Conservation (phyloP, 2,888 invertebrate species). For the Stenoptilia bipunctidactyla region DNA sequence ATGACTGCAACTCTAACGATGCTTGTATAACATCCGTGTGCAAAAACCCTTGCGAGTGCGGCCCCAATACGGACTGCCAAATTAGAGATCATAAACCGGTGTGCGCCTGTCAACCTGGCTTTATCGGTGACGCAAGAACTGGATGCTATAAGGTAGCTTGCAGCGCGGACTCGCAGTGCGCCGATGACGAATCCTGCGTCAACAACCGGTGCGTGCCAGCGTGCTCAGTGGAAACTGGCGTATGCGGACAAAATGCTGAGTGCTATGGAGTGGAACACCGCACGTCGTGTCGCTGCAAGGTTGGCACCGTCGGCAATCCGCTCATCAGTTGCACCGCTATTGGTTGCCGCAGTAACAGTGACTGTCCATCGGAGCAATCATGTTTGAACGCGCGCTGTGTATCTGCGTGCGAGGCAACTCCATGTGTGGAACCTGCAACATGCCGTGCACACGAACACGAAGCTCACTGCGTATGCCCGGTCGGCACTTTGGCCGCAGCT, state of each 20-base stretch:
- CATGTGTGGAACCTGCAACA: constrained; percentile 79
- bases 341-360: constrained; percentile 83
- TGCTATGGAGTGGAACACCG: constrained; percentile 86
- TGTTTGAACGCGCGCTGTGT: constrained; percentile 87
- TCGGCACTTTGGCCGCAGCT: constrained; percentile 77
- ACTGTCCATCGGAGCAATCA: constrained; percentile 84
- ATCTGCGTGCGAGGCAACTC: constrained; percentile 79
- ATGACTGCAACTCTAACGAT: constrained; percentile 82
- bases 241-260: constrained; percentile 83
- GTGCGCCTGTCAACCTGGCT: constrained; percentile 87
- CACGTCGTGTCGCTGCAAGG: constrained; percentile 86
- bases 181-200: constrained; percentile 85
- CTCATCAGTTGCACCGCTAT: constrained; percentile 81
- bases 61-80: constrained; percentile 86
- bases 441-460: constrained; percentile 84
- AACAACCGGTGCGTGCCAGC: constrained; percentile 87
- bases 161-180: constrained; percentile 81
- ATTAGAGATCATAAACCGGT: constrained; percentile 89
- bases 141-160: constrained; percentile 84
- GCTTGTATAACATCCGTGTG: constrained; percentile 87
- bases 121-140: constrained; percentile 86
- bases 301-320: constrained; percentile 87
- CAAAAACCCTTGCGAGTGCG: constrained; percentile 87
- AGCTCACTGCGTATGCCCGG: constrained; percentile 85
- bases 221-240: constrained; percentile 77